Conservation (phyloP, 2,113 vertebrate genomes). For the human (Homo sapiens) region DNA sequence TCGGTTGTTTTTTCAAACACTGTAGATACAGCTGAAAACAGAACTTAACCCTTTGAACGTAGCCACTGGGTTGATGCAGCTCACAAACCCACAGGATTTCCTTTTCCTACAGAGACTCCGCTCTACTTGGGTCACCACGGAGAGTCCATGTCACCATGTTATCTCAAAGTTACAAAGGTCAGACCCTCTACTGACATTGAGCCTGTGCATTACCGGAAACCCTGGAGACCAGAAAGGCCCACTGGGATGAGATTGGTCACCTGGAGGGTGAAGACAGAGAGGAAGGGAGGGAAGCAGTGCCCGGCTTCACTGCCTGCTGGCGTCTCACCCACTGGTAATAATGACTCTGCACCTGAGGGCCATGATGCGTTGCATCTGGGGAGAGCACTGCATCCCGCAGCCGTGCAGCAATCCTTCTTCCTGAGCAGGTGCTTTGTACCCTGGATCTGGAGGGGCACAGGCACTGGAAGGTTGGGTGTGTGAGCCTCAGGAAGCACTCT, state of each 20-base stretch:
- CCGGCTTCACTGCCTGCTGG: background rate
- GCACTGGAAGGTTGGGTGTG: background rate
- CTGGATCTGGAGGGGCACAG: background rate
- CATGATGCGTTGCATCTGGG: background rate
- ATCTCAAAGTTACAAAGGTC: background rate
- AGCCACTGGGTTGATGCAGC: background rate
- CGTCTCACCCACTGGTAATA: background rate
- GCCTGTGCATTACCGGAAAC: background rate
- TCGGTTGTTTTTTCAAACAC: background rate
- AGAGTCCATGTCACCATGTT: background rate
- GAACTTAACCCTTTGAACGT: background rate
- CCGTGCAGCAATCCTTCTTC: background rate
- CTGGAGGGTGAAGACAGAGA: background rate
- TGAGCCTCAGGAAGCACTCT: background rate
- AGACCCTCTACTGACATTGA: background rate
- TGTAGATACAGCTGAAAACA: background rate
- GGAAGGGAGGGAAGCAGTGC: background rate
- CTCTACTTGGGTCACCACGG: background rate
- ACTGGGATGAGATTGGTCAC: background rate
- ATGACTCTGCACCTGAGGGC: background rate
- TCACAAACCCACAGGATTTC: constrained; percentile 21
- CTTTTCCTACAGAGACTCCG: constrained; percentile 3
- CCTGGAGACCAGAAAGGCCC: background rate
- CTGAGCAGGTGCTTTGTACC: background rate
- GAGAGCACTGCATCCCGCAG: background rate